These are phyloP conservation scores for Emys orbicularis DNA, from an alignment of 2,797 vertebrate genomes.

Conservation along the genomic window DNA sequence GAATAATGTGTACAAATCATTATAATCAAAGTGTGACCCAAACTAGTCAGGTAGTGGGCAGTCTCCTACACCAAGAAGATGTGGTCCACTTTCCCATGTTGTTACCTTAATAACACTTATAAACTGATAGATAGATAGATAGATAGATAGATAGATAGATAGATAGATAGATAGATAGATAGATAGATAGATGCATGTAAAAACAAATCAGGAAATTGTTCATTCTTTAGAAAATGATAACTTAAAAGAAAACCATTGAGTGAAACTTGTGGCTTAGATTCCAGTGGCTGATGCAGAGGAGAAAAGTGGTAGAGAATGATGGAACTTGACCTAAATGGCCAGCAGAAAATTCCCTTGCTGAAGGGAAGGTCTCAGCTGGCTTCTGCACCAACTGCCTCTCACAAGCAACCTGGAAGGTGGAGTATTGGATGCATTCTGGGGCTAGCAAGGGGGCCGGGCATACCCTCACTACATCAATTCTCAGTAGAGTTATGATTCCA, in stretches of 20 bases:
- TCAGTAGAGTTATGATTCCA: too few relatives aligned
- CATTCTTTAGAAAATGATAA: too few relatives aligned
- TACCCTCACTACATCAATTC: neutral
- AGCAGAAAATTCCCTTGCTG: neutral
- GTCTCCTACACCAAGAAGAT: neutral
- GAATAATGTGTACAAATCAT: neutral
- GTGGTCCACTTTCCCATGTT: neutral
- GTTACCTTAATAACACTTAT: neutral
- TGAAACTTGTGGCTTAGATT: fast-evolving
- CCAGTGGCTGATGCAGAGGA: neutral
- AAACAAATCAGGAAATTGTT: too few relatives aligned
- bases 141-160: too few relatives aligned
- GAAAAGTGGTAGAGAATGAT: neutral
- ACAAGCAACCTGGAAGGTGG: too few relatives aligned
- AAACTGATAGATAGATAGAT: too few relatives aligned
- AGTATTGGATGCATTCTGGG: neutral
- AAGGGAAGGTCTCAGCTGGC: fast-evolving
- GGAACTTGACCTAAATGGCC: neutral
- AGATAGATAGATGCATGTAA: too few relatives aligned
- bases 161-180: too few relatives aligned
- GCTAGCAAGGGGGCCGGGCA: neutral
- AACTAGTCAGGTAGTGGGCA: fast-evolving
- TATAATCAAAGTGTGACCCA: neutral
- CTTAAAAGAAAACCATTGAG: too few relatives aligned
- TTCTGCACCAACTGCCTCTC: neutral